A percentile compares a stretch with the other conserved stretches of the same genome.
phyloP scores from a whole-genome alignment of 2,888 invertebrate genomes.

The Heliconius hortense region DNA sequence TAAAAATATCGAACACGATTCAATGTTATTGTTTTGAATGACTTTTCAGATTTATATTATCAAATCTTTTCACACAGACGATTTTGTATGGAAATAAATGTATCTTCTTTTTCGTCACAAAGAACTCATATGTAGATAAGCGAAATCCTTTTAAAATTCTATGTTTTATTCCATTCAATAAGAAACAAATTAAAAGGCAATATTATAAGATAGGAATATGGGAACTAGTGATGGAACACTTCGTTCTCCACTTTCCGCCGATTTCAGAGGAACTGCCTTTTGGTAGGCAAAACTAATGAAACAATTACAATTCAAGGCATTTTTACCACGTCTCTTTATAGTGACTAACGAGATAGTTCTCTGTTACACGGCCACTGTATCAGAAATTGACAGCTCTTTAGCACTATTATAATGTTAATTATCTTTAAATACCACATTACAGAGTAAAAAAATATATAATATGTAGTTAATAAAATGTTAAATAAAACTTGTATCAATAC shows the following conservation, averaged over 20 bases:
- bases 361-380: conserved; percentile 43
- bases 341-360: conserved; percentile 42
- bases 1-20: conserved; percentile 41
- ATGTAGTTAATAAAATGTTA: not conserved
- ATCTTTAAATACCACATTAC: conserved; percentile 35
- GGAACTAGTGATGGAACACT: not conserved
- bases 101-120: not conserved
- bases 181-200: not conserved
- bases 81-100: not conserved
- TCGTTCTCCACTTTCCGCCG: not conserved
- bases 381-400: conserved; percentile 46
- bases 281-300: not conserved
- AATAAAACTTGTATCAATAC: not conserved
- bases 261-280: not conserved
- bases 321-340: conserved; percentile 28
- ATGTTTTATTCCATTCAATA: not conserved
- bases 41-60: conserved; percentile 2
- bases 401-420: conserved; percentile 49
- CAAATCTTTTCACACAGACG: not conserved
- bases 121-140: not conserved
- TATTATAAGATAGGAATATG: not conserved
- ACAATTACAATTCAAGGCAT: conserved; percentile 9
- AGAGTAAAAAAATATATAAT: conserved; percentile 8
- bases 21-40: conserved; percentile 27
- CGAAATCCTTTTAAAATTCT: not conserved